Percentiles rank a stretch among this genome's conserved stretches.
Evolutionary conservation across 2,797 vertebrate species (phyloP).

Genomic region (Parauchenoglanis punctatus): DNA sequence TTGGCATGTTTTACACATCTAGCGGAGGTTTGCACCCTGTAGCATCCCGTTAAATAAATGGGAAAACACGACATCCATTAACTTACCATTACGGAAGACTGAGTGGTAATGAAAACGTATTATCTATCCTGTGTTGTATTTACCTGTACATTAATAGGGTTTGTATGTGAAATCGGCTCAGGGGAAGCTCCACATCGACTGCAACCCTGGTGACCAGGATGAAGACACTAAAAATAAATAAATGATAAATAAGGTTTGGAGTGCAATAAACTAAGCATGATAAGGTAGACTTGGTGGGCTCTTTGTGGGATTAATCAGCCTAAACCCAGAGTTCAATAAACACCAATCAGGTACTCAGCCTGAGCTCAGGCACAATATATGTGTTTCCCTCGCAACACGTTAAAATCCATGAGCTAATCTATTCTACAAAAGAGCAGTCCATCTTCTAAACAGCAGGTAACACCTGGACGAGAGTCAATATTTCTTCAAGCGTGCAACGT

Average conservation of each 20-base stretch:
- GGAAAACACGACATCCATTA: no score
- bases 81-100: no score
- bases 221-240: background rate
- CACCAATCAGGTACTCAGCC: constrained; percentile 46
- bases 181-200: background rate
- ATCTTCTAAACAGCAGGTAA: constrained; percentile 41
- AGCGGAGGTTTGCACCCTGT: no score
- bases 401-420: constrained; percentile 42
- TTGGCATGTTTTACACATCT: no score
- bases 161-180: no score
- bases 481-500: constrained; percentile 24
- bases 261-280: constrained; percentile 15
- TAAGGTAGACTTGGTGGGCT: constrained; percentile 2
- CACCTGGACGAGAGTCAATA: constrained; percentile 41
- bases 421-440: constrained; percentile 40
- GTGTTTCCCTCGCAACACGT: constrained; percentile 35
- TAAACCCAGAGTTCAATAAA: constrained; percentile 39
- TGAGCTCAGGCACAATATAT: constrained; percentile 36
- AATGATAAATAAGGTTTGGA: constrained; percentile 11
- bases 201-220: background rate
- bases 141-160: no score
- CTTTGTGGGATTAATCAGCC: constrained; percentile 17
- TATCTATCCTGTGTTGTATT: no score
- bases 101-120: no score
- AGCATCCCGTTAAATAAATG: no score